A percentile compares a stretch with the other conserved stretches of the same genome.
Conservation (phyloP, 2,113 vertebrate genomes). For the Calyptomena viridis region DNA sequence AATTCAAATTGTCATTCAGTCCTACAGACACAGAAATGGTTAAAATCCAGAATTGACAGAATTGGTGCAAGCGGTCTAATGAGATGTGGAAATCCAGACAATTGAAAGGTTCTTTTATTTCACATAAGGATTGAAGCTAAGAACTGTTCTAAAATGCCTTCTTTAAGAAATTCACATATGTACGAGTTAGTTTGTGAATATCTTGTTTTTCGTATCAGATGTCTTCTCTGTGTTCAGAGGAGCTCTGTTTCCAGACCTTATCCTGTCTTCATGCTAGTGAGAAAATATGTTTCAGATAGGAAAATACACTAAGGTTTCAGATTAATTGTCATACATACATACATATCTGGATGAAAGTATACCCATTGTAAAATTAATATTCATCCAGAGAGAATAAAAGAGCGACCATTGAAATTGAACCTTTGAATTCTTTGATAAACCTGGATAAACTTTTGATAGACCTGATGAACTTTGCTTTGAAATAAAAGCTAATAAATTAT, state of each 20-base stretch:
- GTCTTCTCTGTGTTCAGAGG: neutral
- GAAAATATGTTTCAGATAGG: neutral
- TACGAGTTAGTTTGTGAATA: neutral
- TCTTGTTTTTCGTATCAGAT: neutral
- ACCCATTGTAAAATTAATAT: neutral
- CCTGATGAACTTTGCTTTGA: neutral
- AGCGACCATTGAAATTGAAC: neutral
- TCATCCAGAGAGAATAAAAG: neutral
- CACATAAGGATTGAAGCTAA: neutral
- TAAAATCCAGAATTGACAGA: neutral
- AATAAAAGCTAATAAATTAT: neutral
- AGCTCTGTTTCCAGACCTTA: neutral
- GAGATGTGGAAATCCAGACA: neutral
- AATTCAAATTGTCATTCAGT: neutral
- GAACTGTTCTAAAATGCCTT: neutral
- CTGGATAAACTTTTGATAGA: neutral
- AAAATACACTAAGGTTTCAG: neutral
- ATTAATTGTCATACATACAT: neutral
- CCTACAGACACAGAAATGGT: neutral
- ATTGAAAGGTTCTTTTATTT: neutral
- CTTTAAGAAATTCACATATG: neutral
- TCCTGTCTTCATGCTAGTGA: neutral
- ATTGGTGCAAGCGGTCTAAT: neutral
- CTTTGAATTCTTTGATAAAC: neutral
- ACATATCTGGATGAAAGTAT: neutral